phyloP scores from a whole-genome alignment of 1,140 invertebrate genomes.

The Pomacea maculata region DNA sequence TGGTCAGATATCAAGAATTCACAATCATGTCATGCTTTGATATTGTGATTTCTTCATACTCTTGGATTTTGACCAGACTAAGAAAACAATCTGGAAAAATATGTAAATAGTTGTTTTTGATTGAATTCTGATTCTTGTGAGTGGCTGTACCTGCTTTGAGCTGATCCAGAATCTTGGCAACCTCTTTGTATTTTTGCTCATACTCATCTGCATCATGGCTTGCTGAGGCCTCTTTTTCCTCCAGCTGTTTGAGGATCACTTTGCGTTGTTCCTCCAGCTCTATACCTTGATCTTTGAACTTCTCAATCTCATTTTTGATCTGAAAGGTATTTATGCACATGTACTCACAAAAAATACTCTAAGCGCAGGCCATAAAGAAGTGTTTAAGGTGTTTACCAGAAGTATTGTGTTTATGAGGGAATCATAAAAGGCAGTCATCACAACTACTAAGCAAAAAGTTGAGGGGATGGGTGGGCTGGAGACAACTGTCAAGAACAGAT shows the following conservation, averaged over 20 bases:
- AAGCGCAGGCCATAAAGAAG: background rate
- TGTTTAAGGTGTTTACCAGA: background rate
- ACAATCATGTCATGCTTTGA: too few species aligned
- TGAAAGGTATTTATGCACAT: conserved; percentile 30
- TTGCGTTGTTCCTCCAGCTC: conserved; percentile 63
- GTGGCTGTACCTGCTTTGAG: conserved; percentile 55
- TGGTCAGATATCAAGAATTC: too few species aligned
- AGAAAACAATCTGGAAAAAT: too few species aligned
- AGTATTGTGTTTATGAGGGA: background rate
- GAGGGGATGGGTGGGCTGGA: too few species aligned
- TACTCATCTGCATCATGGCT: conserved; percentile 57
- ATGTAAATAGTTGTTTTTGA: too few species aligned
- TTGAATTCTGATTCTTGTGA: too few species aligned
- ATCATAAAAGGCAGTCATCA: too few species aligned
- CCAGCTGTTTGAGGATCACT: conserved; percentile 60
- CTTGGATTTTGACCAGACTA: too few species aligned
- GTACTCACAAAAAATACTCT: background rate
- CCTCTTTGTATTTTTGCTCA: conserved; percentile 60
- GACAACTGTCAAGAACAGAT: too few species aligned
- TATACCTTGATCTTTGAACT: conserved; percentile 62
- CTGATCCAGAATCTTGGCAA: conserved; percentile 66
- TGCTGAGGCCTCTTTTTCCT: conserved; percentile 52
- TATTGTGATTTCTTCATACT: too few species aligned
- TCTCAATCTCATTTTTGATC: conserved; percentile 61
- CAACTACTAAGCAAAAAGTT: too few species aligned